A percentile compares a stretch with the other conserved stretches of the same genome.
phyloP scores from a whole-genome alignment of 2,797 vertebrate species.

The Botia kubotai region DNA sequence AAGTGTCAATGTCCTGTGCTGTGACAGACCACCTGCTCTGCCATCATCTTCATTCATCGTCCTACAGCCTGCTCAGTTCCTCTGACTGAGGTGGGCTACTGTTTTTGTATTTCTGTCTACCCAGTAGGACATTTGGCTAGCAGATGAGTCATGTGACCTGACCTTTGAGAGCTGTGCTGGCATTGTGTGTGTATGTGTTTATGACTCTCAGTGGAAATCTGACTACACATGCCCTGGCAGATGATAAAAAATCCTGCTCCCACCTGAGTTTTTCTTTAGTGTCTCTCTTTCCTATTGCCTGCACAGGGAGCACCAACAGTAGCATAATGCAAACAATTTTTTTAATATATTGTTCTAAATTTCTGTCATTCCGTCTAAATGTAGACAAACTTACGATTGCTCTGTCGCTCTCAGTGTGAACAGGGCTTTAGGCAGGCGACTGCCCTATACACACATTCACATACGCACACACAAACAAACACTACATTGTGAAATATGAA shows the following conservation, averaged over 20 bases:
- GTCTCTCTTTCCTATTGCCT: background rate
- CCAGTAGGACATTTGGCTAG: constrained; percentile 30
- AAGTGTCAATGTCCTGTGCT: background rate
- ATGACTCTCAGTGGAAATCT: constrained; percentile 28
- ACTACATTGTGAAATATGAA: constrained; percentile 5
- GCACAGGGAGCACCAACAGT: background rate
- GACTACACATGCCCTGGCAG: constrained; percentile 9
- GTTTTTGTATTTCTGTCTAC: constrained; percentile 34
- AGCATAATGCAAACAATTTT: background rate
- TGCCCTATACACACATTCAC: constrained; percentile 20
- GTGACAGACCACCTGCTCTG: background rate
- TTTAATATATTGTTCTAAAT: background rate
- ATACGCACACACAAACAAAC: constrained; percentile 26
- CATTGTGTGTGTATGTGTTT: constrained; percentile 10
- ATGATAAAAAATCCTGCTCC: constrained; percentile 13
- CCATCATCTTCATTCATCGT: background rate
- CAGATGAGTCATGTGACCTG: constrained; percentile 45
- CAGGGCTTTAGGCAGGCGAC: background rate
- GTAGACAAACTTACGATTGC: too few species aligned
- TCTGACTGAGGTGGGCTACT: constrained; percentile 5
- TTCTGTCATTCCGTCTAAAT: background rate
- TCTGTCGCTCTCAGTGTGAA: background rate
- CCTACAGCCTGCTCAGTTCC: background rate
- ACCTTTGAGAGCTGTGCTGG: constrained; percentile 42
- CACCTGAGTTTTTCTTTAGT: background rate